Evolutionary conservation across 1,140 invertebrate species (phyloP).

Genomic region (Brachionus asplanchnoidis): DNA sequence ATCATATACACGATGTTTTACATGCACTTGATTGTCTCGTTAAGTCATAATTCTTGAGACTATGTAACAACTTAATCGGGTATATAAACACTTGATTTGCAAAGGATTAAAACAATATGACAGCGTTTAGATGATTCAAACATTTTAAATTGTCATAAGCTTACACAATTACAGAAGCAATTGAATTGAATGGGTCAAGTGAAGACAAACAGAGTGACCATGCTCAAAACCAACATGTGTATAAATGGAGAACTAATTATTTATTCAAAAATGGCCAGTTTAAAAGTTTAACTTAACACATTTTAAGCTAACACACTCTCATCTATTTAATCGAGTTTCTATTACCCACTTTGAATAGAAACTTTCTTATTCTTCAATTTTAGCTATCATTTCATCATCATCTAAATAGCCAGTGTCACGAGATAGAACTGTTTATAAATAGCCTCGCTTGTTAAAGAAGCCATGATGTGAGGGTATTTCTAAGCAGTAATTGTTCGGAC

Average conservation of each 20-base stretch:
- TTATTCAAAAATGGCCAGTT: background rate
- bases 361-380: background rate
- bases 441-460: background rate
- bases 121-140: background rate
- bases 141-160: background rate
- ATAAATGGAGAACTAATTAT: background rate
- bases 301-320: background rate
- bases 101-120: background rate
- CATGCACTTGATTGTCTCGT: background rate
- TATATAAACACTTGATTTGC: background rate
- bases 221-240: background rate
- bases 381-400: background rate
- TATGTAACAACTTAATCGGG: background rate
- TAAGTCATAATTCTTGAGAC: background rate
- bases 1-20: background rate
- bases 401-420: background rate
- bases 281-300: background rate
- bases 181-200: background rate
- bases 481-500: slow-evolving; percentile 3
- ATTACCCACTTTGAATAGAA: background rate
- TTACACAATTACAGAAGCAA: background rate
- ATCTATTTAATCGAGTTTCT: background rate
- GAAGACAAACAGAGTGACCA: background rate
- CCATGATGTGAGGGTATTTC: background rate
- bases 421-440: background rate